phyloP scores from a whole-genome alignment of 1,140 invertebrate species.

The Conopomorpha cramerella region DNA sequence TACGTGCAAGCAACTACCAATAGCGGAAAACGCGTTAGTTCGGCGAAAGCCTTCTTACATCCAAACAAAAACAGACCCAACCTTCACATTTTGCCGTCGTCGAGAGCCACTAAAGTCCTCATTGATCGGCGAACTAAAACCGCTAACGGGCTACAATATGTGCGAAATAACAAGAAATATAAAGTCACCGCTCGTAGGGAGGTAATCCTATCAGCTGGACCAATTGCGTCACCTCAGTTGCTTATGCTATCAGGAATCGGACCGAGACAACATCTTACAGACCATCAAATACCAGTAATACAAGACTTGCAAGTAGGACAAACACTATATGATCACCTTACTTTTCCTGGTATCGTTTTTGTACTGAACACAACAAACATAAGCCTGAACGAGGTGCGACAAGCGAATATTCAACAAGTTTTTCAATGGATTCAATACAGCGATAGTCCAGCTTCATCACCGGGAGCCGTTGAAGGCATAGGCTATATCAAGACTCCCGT shows the following conservation, averaged over 20 bases:
- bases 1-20: conserved; percentile 69
- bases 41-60: conserved; percentile 64
- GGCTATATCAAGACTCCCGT: conserved; percentile 66
- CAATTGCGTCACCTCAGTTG: conserved; percentile 79
- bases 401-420: conserved; percentile 46
- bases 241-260: conserved; percentile 83
- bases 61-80: conserved; percentile 65
- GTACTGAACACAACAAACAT: conserved; percentile 54
- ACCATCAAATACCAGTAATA: conserved; percentile 68
- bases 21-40: conserved; percentile 54
- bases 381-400: conserved; percentile 42
- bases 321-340: conserved; percentile 76
- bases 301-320: conserved; percentile 72
- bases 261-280: conserved; percentile 66
- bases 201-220: conserved; percentile 72
- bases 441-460: conserved; percentile 56
- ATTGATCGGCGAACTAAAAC: conserved; percentile 62
- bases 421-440: conserved; percentile 54
- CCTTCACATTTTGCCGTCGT: conserved; percentile 64
- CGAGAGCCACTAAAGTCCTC: conserved; percentile 66
- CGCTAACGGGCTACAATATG: conserved; percentile 68
- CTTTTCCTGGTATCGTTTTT: conserved; percentile 68
- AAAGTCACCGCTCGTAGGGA: conserved; percentile 67
- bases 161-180: conserved; percentile 42
- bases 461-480: conserved; percentile 67